These are phyloP conservation scores for Apomyelois bistriatella DNA, from an alignment of 2,888 invertebrate genomes.

Conservation along the genomic window DNA sequence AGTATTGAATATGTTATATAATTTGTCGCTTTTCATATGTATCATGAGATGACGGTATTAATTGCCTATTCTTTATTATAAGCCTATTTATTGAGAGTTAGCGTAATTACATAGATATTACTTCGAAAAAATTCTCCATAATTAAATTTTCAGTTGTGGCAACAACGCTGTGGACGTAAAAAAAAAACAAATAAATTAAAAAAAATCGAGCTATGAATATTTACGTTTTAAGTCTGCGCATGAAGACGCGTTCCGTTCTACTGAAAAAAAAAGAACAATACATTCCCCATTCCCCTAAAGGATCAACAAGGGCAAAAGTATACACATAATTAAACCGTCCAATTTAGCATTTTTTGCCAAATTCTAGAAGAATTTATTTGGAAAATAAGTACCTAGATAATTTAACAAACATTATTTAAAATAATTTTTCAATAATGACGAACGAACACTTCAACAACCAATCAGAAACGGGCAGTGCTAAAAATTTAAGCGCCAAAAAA, in stretches of 20 bases:
- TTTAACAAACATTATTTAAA: not conserved
- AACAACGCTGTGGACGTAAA: not conserved
- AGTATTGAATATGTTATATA: too few relatives aligned
- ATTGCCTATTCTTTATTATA: not conserved
- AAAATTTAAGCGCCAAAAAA: slow-evolving; percentile 24
- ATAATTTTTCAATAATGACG: not conserved
- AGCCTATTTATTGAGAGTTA: not conserved
- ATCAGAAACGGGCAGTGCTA: slow-evolving; percentile 1
- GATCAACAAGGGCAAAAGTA: slow-evolving; percentile 46
- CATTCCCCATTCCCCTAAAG: slow-evolving; percentile 16
- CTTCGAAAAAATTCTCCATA: not conserved
- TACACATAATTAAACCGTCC: slow-evolving; percentile 67
- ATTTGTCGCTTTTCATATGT: not conserved
- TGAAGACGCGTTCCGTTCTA: not conserved
- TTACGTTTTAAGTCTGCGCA: not conserved
- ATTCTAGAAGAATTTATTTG: slow-evolving; percentile 16
- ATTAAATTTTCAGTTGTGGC: not conserved
- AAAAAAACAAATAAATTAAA: not conserved
- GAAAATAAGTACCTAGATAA: not conserved
- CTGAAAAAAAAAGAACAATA: not conserved
- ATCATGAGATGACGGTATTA: not conserved
- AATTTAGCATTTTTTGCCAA: slow-evolving; percentile 59
- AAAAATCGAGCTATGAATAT: not conserved
- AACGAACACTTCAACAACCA: slow-evolving; percentile 6
- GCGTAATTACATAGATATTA: not conserved